Percentiles rank a stretch among this genome's conserved stretches.
phyloP scores from a whole-genome alignment of 2,888 invertebrate genomes.

The Nomada flava region DNA sequence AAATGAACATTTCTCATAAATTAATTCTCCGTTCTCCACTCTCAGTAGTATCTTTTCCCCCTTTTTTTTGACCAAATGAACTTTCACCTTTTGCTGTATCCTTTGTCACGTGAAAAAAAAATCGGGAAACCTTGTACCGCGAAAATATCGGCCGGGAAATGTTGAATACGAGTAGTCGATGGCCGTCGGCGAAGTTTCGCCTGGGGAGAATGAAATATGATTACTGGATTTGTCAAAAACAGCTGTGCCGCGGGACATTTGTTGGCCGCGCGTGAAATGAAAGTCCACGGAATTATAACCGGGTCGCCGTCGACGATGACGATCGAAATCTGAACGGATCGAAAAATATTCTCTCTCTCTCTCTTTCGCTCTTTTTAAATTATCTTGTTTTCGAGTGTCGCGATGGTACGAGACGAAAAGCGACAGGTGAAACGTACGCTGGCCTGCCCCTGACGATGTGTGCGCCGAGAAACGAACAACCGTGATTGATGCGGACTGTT shows the following conservation, averaged over 20 bases:
- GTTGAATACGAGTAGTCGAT: conserved; percentile 54
- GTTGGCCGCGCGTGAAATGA: conserved; percentile 69
- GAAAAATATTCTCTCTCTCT: conserved; percentile 24
- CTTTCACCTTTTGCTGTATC: background rate
- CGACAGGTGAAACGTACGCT: conserved; percentile 9
- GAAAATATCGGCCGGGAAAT: conserved; percentile 44
- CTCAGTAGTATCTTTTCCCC: too few relatives aligned
- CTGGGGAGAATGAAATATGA: conserved; percentile 66
- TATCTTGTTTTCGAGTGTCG: conserved; percentile 21
- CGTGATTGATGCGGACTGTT: conserved; percentile 16
- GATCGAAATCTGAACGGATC: conserved; percentile 34
- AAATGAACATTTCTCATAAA: too few relatives aligned
- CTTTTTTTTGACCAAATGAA: too few relatives aligned
- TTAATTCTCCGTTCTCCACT: too few relatives aligned
- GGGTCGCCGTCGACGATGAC: background rate
- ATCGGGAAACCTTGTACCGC: conserved; percentile 39
- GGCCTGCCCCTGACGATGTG: background rate
- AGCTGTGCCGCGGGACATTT: conserved; percentile 70
- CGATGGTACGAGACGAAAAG: background rate
- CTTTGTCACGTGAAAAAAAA: conserved; percentile 20
- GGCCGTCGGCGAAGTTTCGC: conserved; percentile 50
- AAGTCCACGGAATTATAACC: conserved; percentile 67
- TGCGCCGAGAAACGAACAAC: background rate
- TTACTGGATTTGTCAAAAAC: conserved; percentile 73
- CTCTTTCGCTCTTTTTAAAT: background rate